phyloP scores from a whole-genome alignment of 2,888 invertebrate species.

The Troides aeacus region DNA sequence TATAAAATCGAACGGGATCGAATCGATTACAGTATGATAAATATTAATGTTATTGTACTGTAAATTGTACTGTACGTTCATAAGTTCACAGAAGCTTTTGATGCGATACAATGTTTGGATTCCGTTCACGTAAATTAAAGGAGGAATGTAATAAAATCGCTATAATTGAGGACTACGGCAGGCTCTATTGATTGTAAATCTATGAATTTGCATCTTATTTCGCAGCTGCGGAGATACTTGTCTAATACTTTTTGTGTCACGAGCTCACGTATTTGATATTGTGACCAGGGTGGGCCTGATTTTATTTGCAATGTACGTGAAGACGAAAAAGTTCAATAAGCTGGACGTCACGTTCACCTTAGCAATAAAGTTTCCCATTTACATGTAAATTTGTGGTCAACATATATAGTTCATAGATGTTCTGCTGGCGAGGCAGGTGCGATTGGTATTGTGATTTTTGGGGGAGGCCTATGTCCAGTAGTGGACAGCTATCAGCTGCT shows the following conservation, averaged over 20 bases:
- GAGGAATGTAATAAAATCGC: conserved; percentile 58
- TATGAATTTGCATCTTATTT: conserved; percentile 66
- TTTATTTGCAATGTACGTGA: conserved; percentile 15
- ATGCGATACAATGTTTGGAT: conserved; percentile 40
- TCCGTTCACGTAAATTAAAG: conserved; percentile 43
- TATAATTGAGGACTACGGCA: conserved; percentile 57
- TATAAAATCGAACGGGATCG: conserved; percentile 40
- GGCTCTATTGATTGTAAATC: conserved; percentile 65
- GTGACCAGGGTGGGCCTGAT: conserved; percentile 27
- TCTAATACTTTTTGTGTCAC: conserved; percentile 46
- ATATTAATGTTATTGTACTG: conserved; percentile 22
- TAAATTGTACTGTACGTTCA: conserved; percentile 40
- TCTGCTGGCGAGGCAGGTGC: no score
- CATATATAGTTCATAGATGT: background rate
- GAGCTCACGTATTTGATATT: conserved; percentile 37
- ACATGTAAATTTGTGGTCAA: conserved; percentile 35
- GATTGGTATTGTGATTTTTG: no score
- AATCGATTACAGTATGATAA: conserved; percentile 22
- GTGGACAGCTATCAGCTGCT: no score
- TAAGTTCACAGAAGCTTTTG: conserved; percentile 44
- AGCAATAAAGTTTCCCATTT: conserved; percentile 35
- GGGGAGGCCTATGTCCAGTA: no score
- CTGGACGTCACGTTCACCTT: conserved; percentile 7
- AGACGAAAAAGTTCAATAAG: conserved; percentile 10
- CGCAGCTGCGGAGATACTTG: conserved; percentile 50